Conservation (phyloP, 2,797 vertebrate species). For the Spea hammondii region DNA sequence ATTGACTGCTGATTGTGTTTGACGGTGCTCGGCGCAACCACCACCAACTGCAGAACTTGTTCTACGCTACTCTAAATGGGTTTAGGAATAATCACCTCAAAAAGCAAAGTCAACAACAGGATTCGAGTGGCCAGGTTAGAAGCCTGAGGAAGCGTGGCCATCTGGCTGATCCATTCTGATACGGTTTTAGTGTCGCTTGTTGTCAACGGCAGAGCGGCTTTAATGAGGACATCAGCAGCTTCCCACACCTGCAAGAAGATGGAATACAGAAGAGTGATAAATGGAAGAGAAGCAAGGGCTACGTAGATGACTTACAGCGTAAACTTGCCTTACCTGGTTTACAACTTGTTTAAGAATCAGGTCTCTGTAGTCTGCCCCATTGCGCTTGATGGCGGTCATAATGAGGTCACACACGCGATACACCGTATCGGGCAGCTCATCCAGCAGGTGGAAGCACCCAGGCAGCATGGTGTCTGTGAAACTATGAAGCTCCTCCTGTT, state of each 20-base stretch:
- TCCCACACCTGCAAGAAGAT: constrained; percentile 82
- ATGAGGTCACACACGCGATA: constrained; percentile 91
- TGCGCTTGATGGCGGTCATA: constrained; percentile 93
- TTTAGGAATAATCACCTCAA: constrained; percentile 74
- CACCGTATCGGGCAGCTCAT: constrained; percentile 90
- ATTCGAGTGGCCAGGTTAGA: constrained; percentile 92
- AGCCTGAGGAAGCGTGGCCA: constrained; percentile 91
- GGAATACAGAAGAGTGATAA: not conserved
- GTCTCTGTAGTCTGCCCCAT: constrained; percentile 87
- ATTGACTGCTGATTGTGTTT: too few relatives aligned
- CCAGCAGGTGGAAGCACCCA: constrained; percentile 90
- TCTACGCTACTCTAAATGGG: too few relatives aligned
- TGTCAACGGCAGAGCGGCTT: constrained; percentile 88
- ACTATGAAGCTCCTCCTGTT: constrained; percentile 82
- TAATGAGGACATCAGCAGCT: constrained; percentile 89
- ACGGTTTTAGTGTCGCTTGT: constrained; percentile 94
- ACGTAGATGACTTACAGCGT: too few relatives aligned
- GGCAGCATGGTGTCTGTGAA: constrained; percentile 94
- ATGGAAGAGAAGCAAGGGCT: too few relatives aligned
- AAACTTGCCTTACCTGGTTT: constrained; percentile 76
- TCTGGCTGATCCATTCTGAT: constrained; percentile 91
- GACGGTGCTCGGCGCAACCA: too few relatives aligned
- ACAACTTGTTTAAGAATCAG: constrained; percentile 91
- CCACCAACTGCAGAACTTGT: too few relatives aligned
- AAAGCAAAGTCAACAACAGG: constrained; percentile 88